Evolutionary conservation across 2,888 invertebrate species (phyloP).

Genomic region (Scrobipalpa costella): DNA sequence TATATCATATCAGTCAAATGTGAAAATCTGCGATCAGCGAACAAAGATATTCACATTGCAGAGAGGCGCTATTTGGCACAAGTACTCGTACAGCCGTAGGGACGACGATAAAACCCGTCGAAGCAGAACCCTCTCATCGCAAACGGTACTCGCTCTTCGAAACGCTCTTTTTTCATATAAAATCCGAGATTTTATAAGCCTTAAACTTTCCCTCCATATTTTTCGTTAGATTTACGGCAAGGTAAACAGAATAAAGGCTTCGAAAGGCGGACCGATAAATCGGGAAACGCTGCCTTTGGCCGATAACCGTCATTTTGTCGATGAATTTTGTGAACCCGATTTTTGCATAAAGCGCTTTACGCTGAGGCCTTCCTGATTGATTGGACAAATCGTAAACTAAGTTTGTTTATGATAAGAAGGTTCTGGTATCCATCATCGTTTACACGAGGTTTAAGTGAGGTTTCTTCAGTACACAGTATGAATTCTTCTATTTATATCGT

Average conservation of each 20-base stretch:
- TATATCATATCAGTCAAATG: neutral
- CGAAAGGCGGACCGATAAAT: conserved; percentile 38
- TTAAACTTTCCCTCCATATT: conserved; percentile 30
- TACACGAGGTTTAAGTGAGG: neutral
- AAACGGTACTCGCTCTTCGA: conserved; percentile 5
- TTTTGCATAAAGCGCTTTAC: conserved; percentile 52
- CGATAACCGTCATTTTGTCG: conserved; percentile 51
- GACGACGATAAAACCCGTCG: conserved; percentile 9
- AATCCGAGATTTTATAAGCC: conserved; percentile 27
- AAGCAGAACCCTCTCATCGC: conserved; percentile 13
- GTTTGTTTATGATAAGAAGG: conserved; percentile 42
- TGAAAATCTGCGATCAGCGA: neutral
- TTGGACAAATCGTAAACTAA: conserved; percentile 56
- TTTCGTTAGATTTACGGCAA: conserved; percentile 33
- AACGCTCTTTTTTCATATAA: conserved; percentile 25
- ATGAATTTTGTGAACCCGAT: conserved; percentile 50
- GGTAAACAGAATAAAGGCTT: conserved; percentile 26
- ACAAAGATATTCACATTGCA: neutral
- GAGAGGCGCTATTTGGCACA: conserved; percentile 1
- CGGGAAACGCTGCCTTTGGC: conserved; percentile 37
- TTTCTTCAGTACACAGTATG: too few species aligned
- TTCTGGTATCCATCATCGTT: neutral
- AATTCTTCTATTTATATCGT: too few species aligned
- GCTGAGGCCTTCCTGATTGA: conserved; percentile 55
- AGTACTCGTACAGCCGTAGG: neutral